phyloP scores from a whole-genome alignment of 1,140 invertebrate species.

The Sipha flava region DNA sequence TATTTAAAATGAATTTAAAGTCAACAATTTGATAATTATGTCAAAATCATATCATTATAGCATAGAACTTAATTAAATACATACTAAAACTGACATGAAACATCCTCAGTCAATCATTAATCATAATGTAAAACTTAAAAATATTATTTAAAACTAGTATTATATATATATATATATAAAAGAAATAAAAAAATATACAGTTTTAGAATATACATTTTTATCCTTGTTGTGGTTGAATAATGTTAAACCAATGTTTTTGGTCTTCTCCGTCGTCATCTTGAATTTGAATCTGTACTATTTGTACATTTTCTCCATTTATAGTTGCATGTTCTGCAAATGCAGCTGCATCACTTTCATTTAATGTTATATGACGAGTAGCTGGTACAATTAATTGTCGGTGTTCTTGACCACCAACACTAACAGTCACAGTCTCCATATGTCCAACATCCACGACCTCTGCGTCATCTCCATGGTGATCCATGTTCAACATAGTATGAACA shows the following conservation, averaged over 20 bases:
- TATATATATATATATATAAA: not conserved
- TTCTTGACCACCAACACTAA: constrained; percentile 28
- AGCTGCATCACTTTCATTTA: constrained; percentile 25
- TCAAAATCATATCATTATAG: not conserved
- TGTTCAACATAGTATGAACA: constrained; percentile 7
- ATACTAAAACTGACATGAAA: not conserved
- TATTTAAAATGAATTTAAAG: not conserved
- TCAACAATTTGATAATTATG: not conserved
- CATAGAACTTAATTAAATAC: not conserved
- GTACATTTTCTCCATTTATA: constrained; percentile 38
- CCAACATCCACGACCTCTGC: constrained; percentile 27
- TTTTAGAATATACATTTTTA: not conserved
- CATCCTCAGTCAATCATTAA: not conserved
- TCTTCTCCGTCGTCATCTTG: constrained; percentile 35
- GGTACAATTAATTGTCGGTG: constrained; percentile 31
- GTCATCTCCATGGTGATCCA: constrained; percentile 29
- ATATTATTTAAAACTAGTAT: not conserved
- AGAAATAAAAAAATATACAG: not conserved
- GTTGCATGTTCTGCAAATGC: constrained; percentile 36
- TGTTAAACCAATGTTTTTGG: constrained; percentile 38
- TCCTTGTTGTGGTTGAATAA: constrained; percentile 36
- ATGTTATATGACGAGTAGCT: constrained; percentile 23
- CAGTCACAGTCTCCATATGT: constrained; percentile 26
- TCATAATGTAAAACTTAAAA: not conserved
- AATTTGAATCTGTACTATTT: constrained; percentile 39